phyloP scores from a whole-genome alignment of 2,888 invertebrate species.

The Leptinotarsa tumamoca region DNA sequence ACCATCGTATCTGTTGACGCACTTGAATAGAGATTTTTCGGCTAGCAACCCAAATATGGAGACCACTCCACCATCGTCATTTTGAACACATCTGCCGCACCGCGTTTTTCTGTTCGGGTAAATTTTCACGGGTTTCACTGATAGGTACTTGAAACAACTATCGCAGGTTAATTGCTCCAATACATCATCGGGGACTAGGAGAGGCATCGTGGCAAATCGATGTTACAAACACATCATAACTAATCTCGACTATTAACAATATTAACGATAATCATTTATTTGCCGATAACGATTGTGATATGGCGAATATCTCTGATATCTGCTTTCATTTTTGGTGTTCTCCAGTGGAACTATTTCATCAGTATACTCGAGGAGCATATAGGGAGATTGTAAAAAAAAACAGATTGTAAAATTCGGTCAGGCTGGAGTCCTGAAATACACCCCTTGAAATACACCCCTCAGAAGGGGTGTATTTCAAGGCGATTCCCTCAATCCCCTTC shows the following conservation, averaged over 20 bases:
- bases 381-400: no score
- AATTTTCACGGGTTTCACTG: slow-evolving; percentile 7
- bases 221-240: background rate
- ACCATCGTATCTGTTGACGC: background rate
- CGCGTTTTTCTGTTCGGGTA: background rate
- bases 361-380: no score
- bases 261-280: background rate
- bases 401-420: no score
- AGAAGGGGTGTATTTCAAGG: no score
- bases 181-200: background rate
- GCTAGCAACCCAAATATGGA: background rate
- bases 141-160: background rate
- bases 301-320: no score
- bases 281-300: background rate
- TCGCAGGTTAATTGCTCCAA: slow-evolving; percentile 1
- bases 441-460: no score
- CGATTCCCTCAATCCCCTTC: no score
- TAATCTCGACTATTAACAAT: background rate
- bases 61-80: slow-evolving; percentile 1
- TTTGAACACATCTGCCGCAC: background rate
- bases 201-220: background rate
- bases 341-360: no score
- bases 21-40: background rate
- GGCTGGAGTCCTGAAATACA: no score
- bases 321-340: no score